Conservation (phyloP, 92 coral and sea anemone species). For the Anthopleura xanthogrammica region DNA sequence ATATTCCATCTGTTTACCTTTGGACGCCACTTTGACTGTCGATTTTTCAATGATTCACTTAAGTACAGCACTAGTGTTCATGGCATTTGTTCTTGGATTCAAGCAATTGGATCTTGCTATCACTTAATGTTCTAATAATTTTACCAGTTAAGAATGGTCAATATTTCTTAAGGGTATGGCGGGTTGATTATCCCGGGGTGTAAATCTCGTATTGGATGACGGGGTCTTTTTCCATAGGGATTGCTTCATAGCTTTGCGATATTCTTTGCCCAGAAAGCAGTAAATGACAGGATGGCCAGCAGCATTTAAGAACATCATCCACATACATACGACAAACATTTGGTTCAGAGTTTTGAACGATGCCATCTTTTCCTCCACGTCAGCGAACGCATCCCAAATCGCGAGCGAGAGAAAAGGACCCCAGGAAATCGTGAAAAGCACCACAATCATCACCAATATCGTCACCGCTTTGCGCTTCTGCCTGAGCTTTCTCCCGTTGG, state of each 20-base stretch:
- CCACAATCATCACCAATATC: constrained; percentile 60
- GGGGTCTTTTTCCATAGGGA: constrained; percentile 34
- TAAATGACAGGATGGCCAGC: constrained; percentile 75
- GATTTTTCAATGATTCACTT: too few relatives aligned
- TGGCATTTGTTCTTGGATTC: too few relatives aligned
- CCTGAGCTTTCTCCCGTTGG: constrained; percentile 42
- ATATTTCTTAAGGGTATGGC: constrained; percentile 25
- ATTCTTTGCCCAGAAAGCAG: constrained; percentile 66
- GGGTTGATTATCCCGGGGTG: constrained; percentile 26
- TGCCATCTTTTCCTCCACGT: not conserved
- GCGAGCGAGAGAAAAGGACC: constrained; percentile 48
- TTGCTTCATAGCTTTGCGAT: constrained; percentile 58
- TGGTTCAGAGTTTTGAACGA: constrained; percentile 32
- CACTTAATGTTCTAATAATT: not conserved
- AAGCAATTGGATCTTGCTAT: not conserved
- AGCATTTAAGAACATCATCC: constrained; percentile 57
- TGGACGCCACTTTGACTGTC: too few relatives aligned
- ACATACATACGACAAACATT: constrained; percentile 27
- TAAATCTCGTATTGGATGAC: constrained; percentile 20
- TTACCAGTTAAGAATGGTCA: constrained; percentile 1
- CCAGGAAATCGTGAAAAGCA: constrained; percentile 50
- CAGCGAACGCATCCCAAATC: constrained; percentile 40
- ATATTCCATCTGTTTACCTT: too few relatives aligned
- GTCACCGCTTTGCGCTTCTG: constrained; percentile 67
- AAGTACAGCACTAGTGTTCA: too few relatives aligned